Conservation (phyloP, 2,888 invertebrate genomes). For the Didymodactylos carnosus region DNA sequence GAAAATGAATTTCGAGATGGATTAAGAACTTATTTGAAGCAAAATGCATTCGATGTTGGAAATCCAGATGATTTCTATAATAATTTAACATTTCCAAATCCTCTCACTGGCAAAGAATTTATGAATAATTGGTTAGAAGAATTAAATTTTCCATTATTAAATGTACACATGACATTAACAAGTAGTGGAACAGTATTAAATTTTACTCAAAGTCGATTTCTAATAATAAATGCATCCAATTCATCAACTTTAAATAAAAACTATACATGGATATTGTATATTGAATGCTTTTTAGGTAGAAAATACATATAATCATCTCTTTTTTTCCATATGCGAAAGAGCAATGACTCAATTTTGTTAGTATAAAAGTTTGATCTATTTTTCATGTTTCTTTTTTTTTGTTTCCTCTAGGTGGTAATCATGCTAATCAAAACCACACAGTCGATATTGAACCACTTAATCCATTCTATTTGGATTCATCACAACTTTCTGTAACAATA, state of each 20-base stretch:
- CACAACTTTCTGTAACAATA: not conserved
- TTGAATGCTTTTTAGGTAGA: not conserved
- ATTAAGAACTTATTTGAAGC: slow-evolving; percentile 4
- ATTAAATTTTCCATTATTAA: slow-evolving; percentile 8
- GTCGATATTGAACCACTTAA: not conserved
- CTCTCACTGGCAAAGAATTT: not conserved
- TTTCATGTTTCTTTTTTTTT: not conserved
- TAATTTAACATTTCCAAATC: not conserved
- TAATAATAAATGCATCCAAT: not conserved
- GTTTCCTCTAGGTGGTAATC: not conserved
- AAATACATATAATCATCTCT: not conserved
- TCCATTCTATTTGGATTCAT: not conserved
- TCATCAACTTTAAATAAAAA: not conserved
- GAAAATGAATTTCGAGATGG: slow-evolving; percentile 4
- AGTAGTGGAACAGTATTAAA: not conserved
- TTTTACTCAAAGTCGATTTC: slow-evolving; percentile 7
- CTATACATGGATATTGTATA: not conserved
- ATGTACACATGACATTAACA: not conserved
- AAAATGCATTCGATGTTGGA: not conserved
- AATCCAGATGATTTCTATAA: slow-evolving; percentile 6
- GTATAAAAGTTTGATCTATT: too few relatives aligned
- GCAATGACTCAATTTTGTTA: not conserved
- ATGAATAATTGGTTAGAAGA: slow-evolving; percentile 12
- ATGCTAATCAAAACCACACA: not conserved
- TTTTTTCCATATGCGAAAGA: not conserved